Evolutionary conservation across 2,888 invertebrate species (phyloP), one percentile per base, ranked within the genome.

Genomic region (Phasia obesa): DNA sequence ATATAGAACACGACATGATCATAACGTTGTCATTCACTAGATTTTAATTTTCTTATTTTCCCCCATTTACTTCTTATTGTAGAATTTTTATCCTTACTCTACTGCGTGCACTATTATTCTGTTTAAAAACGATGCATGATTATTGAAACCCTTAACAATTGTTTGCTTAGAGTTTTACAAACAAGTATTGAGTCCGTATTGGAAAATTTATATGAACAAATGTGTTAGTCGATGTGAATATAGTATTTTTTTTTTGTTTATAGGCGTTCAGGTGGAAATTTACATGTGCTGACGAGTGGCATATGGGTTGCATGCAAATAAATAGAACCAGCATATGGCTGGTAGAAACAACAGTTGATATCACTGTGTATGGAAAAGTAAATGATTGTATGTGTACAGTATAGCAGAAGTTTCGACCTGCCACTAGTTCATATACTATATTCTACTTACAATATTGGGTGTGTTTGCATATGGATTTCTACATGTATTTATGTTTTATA

Each of bases 281-380:
- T 71, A 71, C 81, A 60, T 71, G 65, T 71, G 79, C 75, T 65
- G 75, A 67, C 70, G 59, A 69, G 64, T 81, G 64, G 64, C 70
- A 81, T 70, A 81, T 75, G 81, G 75, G 75, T 65, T 74, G 75
- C 64, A 71, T 76, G 75, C 42, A 76, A 75, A 81, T 81, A 81
- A 75, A 81, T 81, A 65, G 75, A 65, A 74, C 70, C 81, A 81
- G 71, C 81, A 76, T 81, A 81, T 81, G 65, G 64, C 60, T 81
- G 53, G 11, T 53, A 27, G 21, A 19, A 73, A 17, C 23, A 76
- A 51, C n/a, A 23, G 49, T 21, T 49, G 49, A 49, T 5, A 55
- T 59, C 17, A 60, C 42, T 35, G n/a, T 65, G 35, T 7, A 38
- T 59, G 15, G 4, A 19, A 35, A 38, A 38, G 25, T 55, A 19